Evolutionary conservation across 2,797 vertebrate genomes (phyloP), one percentile per base, ranked within the genome.

Genomic region (Gobio occitaniae): DNA sequence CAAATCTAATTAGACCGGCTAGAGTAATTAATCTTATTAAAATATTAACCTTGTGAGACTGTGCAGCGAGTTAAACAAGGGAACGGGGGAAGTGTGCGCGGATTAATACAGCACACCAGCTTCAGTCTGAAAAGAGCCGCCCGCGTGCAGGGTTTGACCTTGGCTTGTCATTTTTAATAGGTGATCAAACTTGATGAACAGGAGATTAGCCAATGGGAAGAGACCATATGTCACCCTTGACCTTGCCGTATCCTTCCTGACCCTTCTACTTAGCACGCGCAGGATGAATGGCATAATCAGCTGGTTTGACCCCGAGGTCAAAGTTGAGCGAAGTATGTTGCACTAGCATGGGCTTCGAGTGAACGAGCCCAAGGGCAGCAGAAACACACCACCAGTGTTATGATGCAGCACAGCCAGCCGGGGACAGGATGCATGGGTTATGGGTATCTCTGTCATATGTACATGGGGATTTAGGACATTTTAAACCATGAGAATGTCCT

Each of bases 251-350:
- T 86, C 90, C 86, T 87, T 90, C 87, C 69, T 81, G 87, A 89
- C 86, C 83, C 76, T 87, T 84, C 82, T 74, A 47, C 48, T 44
- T 29, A 19, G 65, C 76, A 76, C n/a, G 61, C 50, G 32, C 21
- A 77, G 91, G 90, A 92, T 90, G 89, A 91, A 90, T 87, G 61
- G 78, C 90, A 91, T 89, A 91, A 92, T 93, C 89, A 87, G 84
- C 91, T 88, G 86, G 83, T 93, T 91, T 95, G 94, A 95, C 94
- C 93, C 92, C 88, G 90, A 91, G 92, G 90, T 92, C 87, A 86
- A 70, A 70, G 87, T 63, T 86, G 90, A 72, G 63, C 10, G 25
- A 75, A 65, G 78, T 7, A 48, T 63, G 1, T 25, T 38, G 76
- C 0, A 0, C 78, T 80, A 85, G 75, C 66, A 36, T 50, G 29